These are phyloP conservation scores for Eurytoma adleriae DNA, from an alignment of 2,888 invertebrate genomes.

Conservation along the genomic window DNA sequence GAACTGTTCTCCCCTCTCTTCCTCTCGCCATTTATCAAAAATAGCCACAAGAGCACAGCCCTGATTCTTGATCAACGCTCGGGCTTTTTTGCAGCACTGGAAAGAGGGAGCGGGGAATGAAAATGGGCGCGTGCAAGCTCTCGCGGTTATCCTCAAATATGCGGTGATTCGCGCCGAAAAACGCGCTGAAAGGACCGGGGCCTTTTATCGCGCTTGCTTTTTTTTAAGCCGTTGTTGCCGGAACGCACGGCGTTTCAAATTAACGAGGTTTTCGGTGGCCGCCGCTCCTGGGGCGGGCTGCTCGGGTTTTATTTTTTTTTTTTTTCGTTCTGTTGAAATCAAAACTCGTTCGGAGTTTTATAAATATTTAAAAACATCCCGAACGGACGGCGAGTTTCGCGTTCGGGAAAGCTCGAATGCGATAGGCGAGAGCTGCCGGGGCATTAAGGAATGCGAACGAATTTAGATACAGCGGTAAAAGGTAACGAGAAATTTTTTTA, in stretches of 20 bases:
- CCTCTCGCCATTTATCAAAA: background rate
- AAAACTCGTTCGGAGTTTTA: constrained; percentile 15
- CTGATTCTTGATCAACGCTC: constrained; percentile 12
- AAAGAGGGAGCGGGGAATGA: constrained; percentile 9
- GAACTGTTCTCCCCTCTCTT: no score
- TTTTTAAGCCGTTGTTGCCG: background rate
- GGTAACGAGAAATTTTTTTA: no score
- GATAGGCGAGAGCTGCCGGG: no score
- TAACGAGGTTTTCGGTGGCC: background rate
- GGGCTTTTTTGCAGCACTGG: background rate
- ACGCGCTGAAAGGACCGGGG: background rate
- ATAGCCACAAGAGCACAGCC: background rate
- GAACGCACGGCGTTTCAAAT: background rate
- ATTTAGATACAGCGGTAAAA: no score
- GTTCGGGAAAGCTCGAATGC: no score
- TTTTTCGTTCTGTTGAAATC: constrained; percentile 13
- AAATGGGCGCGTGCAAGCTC: background rate
- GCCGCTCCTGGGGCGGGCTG: no score
- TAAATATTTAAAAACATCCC: constrained; percentile 5
- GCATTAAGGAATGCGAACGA: no score
- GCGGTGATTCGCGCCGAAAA: background rate
- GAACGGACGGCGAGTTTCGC: background rate
- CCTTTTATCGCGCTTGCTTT: constrained; percentile 9
- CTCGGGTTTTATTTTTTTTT: background rate
- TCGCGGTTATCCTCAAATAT: constrained; percentile 17